phyloP scores from a whole-genome alignment of 2,888 invertebrate species.

The Agriotes lineatus region DNA sequence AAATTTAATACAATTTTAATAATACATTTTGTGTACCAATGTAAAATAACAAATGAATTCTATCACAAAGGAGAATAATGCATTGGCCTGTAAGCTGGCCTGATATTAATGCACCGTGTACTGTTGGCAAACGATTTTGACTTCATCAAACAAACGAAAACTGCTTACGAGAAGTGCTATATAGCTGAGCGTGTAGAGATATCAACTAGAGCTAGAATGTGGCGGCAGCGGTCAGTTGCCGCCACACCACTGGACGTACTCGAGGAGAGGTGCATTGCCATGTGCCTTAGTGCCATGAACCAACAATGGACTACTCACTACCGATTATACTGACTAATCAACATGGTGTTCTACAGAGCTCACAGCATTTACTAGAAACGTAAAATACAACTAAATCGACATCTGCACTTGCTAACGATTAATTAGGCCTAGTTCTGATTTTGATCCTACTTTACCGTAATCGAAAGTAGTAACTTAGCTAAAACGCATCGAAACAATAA shows the following conservation, averaged over 20 bases:
- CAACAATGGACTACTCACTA: conserved; percentile 58
- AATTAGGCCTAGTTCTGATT: conserved; percentile 52
- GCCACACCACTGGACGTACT: conserved; percentile 62
- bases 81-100: conserved; percentile 24
- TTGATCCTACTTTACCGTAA: conserved; percentile 32
- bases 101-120: conserved; percentile 35
- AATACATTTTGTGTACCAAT: conserved; percentile 49
- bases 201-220: conserved; percentile 53
- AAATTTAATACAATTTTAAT: conserved; percentile 42
- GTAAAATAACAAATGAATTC: conserved; percentile 59
- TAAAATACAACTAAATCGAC: conserved; percentile 38
- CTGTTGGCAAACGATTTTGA: conserved; percentile 26
- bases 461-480: conserved; percentile 22
- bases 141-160: conserved; percentile 48
- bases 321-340: conserved; percentile 53
- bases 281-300: conserved; percentile 64
- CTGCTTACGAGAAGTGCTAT: conserved; percentile 43
- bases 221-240: conserved; percentile 25
- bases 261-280: conserved; percentile 66
- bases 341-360: conserved; percentile 61
- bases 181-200: conserved; percentile 39
- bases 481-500: conserved; percentile 45
- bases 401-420: conserved; percentile 38
- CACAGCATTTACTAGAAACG: conserved; percentile 56
- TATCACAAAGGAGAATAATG: conserved; percentile 57